Evolutionary conservation across 2,888 invertebrate genomes (phyloP).

Genomic region (Sphaeridia pumilis): DNA sequence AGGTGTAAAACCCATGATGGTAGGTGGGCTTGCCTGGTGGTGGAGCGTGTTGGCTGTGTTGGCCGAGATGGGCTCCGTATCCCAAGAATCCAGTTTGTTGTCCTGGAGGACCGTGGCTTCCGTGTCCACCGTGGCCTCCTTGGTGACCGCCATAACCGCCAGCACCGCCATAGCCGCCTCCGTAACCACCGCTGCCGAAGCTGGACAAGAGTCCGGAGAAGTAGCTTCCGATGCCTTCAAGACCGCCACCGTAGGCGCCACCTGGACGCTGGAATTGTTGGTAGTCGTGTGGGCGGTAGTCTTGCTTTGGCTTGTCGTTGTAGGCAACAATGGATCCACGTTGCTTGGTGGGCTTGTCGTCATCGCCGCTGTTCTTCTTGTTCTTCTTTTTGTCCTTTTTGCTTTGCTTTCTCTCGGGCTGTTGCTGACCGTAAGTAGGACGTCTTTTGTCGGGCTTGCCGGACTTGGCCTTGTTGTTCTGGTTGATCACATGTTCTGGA

Average conservation of each 20-base stretch:
- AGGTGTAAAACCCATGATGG: slow-evolving; percentile 15
- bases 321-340: slow-evolving; percentile 1
- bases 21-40: slow-evolving; percentile 9
- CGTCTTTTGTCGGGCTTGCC: too few relatives aligned
- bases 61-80: slow-evolving; percentile 3
- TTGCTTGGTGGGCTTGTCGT: not conserved
- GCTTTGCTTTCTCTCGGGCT: not conserved
- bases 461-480: not conserved
- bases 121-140: slow-evolving; percentile 8
- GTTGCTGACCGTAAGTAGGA: not conserved
- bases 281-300: slow-evolving; percentile 14
- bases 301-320: slow-evolving; percentile 1
- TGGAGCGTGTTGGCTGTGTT: not conserved
- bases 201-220: slow-evolving; percentile 11
- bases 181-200: not conserved
- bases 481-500: not conserved
- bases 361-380: not conserved
- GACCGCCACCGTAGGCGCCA: slow-evolving; percentile 8
- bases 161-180: slow-evolving; percentile 7
- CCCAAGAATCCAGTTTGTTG: slow-evolving; percentile 12
- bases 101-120: slow-evolving; percentile 8
- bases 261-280: slow-evolving; percentile 13
- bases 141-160: slow-evolving; percentile 7
- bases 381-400: not conserved
- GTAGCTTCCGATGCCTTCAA: slow-evolving; percentile 12